Base-by-base conservation (phyloP, 2,797 vertebrate genomes). In the Molossus alvarezi region DNA sequence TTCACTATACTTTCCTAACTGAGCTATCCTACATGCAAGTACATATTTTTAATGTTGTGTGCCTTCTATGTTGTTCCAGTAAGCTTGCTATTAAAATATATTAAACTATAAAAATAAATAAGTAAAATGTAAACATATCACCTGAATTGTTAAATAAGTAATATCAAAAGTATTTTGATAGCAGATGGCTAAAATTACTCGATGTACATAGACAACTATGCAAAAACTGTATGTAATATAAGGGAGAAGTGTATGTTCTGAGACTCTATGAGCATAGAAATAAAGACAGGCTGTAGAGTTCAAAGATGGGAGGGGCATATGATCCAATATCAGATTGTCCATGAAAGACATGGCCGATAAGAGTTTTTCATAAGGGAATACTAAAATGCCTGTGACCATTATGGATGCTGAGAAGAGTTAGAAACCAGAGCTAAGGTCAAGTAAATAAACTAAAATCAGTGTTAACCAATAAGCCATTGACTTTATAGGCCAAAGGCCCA, bases 31-130 rank as follows among this genome's bases (percentile, higher is more conserved):
- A 98, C 98, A 98, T 98, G 95, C 98, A 98, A 98, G 98, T 98
- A 98, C 98, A 98, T 98, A 98, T 98, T 98, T 98, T 98, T 98
- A 98, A 98, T 98, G 98, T 98, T 98, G 98, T 98, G 98, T 98
- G 98, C 98, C 98, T 98, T 98, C 98, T 98, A 98, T 98, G 98
- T 98, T 99, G 98, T 98, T 98, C 98, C 98, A 98, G 98, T 98
- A 99, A 98, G 98, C 98, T 99, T 99, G 98, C 98, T 99, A 99
- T 98, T 99, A 99, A 99, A 99, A 98, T 98, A 98, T 98, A 98
- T 98, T 98, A 98, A 99, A 99, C 98, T 98, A 98, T 96, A 71
- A 29, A 73, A 73, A 27, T 51, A 71, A 12, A 72, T 23, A 72
- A 12, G 41, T n/a, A 58, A 92, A 81, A 91, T 77, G 33, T 84